Base-by-base conservation (phyloP, 2,888 invertebrate species). In the Brenthis hecate region DNA sequence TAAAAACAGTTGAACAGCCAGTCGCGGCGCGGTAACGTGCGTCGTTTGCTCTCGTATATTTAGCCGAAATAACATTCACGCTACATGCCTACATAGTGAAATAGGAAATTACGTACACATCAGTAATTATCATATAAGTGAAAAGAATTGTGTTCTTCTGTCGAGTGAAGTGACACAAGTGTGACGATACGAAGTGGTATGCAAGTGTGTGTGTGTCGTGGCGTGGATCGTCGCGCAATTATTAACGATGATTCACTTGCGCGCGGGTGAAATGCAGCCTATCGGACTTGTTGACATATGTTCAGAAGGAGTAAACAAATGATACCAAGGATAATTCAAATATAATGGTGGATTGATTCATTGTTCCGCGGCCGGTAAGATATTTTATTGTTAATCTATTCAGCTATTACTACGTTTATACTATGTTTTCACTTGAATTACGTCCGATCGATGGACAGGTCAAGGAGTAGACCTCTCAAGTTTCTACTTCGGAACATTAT, bases 241-340 rank as follows among this genome's bases (percentile, higher is more conserved):
- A 90, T 88, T 92, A 91, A 91, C 91, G 91, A 91, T 92, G 92
- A 92, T 89, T 92, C 92, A 92, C 87, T 91, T 91, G 89, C 84
- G 91, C 87, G 87, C 91, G 88, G 89, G 91, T 91, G 91, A 92
- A 92, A 91, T 91, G 92, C 92, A 90, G 86, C 90, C 88, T 88
- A 88, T 88, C 86, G 88, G 87, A 88, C 88, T 91, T 92, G 91
- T 92, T 92, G 91, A 92, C 91, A 89, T 89, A 88, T 84, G 87
- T 86, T 86, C 84, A 83, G 88, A 83, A 85, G 87, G 83, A 84
- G 86, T 88, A 88, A 90, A 89, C 87, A 91, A 92, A 91, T 91
- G 88, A 91, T 89, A 89, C 84, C 83, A 85, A 85, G 81, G 82
- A 79, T 81, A 79, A 78, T 81, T 80, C 73, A 83, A 83, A 81